These are phyloP conservation scores for Miniopterus natalensis DNA, from an alignment of 2,113 vertebrate genomes.

Conservation along the genomic window DNA sequence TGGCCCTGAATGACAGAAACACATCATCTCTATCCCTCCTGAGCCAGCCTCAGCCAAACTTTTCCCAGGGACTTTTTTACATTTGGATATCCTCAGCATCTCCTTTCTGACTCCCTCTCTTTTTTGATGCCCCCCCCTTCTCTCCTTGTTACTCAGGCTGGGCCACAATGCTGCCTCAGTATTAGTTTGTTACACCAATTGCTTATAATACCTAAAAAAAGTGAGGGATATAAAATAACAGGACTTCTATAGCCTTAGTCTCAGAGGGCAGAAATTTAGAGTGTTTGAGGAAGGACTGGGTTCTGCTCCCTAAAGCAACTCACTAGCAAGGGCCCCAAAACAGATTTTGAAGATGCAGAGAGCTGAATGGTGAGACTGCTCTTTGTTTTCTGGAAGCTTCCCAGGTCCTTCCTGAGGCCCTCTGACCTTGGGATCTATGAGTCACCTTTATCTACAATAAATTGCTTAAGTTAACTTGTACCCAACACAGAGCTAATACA, in stretches of 20 bases:
- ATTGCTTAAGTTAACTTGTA: not conserved
- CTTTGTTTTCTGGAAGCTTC: not conserved
- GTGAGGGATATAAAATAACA: not conserved
- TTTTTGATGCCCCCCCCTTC: not conserved
- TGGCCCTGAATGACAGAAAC: not conserved
- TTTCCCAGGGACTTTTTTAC: not conserved
- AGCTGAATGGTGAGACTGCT: not conserved
- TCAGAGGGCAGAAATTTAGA: constrained; percentile 22
- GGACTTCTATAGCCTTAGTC: not conserved
- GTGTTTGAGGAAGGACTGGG: not conserved
- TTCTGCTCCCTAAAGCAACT: not conserved
- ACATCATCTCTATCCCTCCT: not conserved
- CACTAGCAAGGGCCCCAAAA: not conserved
- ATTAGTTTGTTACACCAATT: not conserved
- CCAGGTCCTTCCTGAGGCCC: not conserved
- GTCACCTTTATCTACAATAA: constrained; percentile 31
- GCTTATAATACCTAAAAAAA: constrained; percentile 45
- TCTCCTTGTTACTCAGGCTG: not conserved
- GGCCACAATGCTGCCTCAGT: not conserved
- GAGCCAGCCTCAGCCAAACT: not conserved
- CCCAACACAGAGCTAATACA: not conserved
- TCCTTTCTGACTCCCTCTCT: not conserved
- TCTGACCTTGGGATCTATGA: not conserved
- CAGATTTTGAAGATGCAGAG: constrained; percentile 5
- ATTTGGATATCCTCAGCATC: not conserved